These are phyloP conservation scores for Pocillopora damicornis DNA, from an alignment of 64 coral and sea anemone species.

Conservation along the genomic window DNA sequence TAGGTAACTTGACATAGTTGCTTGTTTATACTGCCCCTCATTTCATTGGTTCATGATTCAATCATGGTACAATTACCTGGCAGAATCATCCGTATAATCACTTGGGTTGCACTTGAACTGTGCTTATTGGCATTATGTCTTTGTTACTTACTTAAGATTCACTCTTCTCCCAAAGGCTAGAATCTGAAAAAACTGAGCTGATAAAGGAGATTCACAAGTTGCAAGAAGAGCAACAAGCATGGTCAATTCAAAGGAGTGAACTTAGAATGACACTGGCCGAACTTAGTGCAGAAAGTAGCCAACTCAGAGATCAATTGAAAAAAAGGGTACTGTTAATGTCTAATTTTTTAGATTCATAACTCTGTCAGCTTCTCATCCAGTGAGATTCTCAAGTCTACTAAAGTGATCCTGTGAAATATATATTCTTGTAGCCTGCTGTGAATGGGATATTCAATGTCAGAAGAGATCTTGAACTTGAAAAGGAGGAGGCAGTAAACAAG, in stretches of 20 bases:
- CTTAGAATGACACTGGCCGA: constrained; percentile 46
- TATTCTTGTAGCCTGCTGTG: background rate
- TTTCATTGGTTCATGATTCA: no score
- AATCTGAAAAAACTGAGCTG: constrained; percentile 20
- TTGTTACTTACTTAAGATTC: background rate
- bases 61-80: no score
- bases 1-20: no score
- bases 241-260: constrained; percentile 32
- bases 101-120: background rate
- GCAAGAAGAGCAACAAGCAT: background rate
- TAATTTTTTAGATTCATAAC: background rate
- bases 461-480: constrained; percentile 9
- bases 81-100: background rate
- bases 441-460: background rate
- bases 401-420: no score
- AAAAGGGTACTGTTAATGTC: background rate
- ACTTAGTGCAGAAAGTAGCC: constrained; percentile 43
- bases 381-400: no score
- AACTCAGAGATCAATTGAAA: constrained; percentile 4
- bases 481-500: constrained; percentile 29
- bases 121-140: background rate
- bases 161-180: background rate
- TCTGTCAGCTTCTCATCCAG: no score
- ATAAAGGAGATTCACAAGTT: background rate
- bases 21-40: no score